phyloP scores from a whole-genome alignment of 2,888 invertebrate species.

The Omphaloscelis lunosa region DNA sequence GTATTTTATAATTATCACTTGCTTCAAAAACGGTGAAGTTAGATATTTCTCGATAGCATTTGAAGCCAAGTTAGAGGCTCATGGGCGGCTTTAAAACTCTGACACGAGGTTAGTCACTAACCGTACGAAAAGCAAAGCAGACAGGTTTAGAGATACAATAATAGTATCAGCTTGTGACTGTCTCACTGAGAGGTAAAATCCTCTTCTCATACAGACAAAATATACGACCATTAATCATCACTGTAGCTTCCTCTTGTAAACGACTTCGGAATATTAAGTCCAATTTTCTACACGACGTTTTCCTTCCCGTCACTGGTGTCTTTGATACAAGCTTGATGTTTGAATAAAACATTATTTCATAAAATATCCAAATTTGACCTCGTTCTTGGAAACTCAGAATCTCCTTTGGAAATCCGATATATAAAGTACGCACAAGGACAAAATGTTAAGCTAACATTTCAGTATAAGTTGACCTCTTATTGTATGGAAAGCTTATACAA shows the following conservation, averaged over 20 bases:
- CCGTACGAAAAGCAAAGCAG: no score
- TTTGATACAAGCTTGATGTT: slow-evolving; percentile 5
- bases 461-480: neutral
- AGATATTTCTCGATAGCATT: no score
- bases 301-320: neutral
- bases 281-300: slow-evolving; percentile 15
- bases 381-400: neutral
- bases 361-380: slow-evolving; percentile 14
- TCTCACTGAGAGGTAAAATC: neutral
- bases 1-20: no score
- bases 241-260: slow-evolving; percentile 1
- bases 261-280: slow-evolving; percentile 31
- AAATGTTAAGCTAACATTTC: neutral
- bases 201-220: neutral
- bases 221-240: slow-evolving; percentile 25
- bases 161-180: neutral
- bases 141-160: neutral
- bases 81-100: no score
- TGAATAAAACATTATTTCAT: slow-evolving; percentile 34
- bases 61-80: no score
- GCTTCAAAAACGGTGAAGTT: no score
- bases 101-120: no score
- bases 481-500: neutral
- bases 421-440: slow-evolving; percentile 3
- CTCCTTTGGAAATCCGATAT: slow-evolving; percentile 11